Conservation (phyloP, 2,797 vertebrate species). For the Petrocephalus sullivani region DNA sequence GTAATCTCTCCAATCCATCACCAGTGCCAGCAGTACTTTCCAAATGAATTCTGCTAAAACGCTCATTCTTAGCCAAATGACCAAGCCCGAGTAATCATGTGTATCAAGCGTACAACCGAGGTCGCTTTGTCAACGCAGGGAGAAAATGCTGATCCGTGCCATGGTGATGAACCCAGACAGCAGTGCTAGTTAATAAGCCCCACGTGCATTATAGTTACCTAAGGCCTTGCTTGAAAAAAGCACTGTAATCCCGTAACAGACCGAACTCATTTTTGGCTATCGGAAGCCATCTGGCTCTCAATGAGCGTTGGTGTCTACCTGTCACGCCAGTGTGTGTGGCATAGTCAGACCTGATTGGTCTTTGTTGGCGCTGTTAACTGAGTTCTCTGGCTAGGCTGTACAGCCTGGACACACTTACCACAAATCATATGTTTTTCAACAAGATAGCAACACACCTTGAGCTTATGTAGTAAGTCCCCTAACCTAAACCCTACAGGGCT, state of each 20-base stretch:
- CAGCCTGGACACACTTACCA: neutral
- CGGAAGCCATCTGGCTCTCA: neutral
- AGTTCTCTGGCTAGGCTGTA: neutral
- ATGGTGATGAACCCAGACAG: neutral
- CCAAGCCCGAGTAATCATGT: neutral
- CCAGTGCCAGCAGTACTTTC: neutral
- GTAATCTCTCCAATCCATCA: neutral
- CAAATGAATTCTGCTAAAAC: neutral
- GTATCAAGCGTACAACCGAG: neutral
- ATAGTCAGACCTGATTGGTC: neutral
- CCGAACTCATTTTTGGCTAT: neutral
- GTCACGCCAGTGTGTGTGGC: neutral
- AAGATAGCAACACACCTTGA: neutral
- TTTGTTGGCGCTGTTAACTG: neutral
- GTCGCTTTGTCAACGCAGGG: neutral
- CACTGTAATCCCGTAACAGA: neutral
- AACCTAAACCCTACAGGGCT: neutral
- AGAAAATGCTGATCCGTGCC: neutral
- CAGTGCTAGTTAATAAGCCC: neutral
- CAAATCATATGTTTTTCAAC: neutral
- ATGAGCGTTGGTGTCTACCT: neutral
- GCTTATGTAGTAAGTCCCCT: neutral
- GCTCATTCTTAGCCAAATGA: neutral
- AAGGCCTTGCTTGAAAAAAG: neutral
- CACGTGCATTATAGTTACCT: neutral